phyloP scores from a whole-genome alignment of 2,888 invertebrate species.

The Melipona beecheii region DNA sequence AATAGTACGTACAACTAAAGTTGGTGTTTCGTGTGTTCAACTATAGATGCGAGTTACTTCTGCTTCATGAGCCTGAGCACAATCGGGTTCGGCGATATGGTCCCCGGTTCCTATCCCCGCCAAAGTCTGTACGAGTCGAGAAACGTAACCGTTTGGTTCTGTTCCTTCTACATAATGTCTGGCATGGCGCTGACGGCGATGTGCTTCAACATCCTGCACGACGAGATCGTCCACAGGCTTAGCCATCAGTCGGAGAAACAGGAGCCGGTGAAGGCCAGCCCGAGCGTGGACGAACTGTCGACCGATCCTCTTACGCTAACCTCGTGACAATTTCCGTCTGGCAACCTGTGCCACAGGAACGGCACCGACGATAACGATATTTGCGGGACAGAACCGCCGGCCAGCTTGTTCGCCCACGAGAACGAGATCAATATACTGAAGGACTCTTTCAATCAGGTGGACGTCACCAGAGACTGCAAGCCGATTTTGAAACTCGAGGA shows the following conservation, averaged over 20 bases:
- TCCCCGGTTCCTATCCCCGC: slow-evolving; percentile 89
- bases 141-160: slow-evolving; percentile 93
- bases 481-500: slow-evolving; percentile 82
- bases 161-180: slow-evolving; percentile 93
- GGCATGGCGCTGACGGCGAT: slow-evolving; percentile 95
- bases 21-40: slow-evolving; percentile 19
- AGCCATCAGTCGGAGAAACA: slow-evolving; percentile 87
- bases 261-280: slow-evolving; percentile 87
- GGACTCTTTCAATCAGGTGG: slow-evolving; percentile 83
- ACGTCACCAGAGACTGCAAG: slow-evolving; percentile 83
- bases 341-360: slow-evolving; percentile 80
- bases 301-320: slow-evolving; percentile 89
- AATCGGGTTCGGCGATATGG: slow-evolving; percentile 95
- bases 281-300: slow-evolving; percentile 88
- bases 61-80: slow-evolving; percentile 98
- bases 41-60: slow-evolving; percentile 89
- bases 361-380: slow-evolving; percentile 80
- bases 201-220: slow-evolving; percentile 95
- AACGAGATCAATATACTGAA: slow-evolving; percentile 83
- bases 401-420: slow-evolving; percentile 81
- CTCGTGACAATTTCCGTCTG: slow-evolving; percentile 90
- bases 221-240: slow-evolving; percentile 93
- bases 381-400: slow-evolving; percentile 79
- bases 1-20: neutral
- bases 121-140: slow-evolving; percentile 86